A percentile compares a stretch with the other conserved stretches of the same genome.
Conservation (phyloP, 92 coral and sea anemone genomes). For the Siderastrea siderea region DNA sequence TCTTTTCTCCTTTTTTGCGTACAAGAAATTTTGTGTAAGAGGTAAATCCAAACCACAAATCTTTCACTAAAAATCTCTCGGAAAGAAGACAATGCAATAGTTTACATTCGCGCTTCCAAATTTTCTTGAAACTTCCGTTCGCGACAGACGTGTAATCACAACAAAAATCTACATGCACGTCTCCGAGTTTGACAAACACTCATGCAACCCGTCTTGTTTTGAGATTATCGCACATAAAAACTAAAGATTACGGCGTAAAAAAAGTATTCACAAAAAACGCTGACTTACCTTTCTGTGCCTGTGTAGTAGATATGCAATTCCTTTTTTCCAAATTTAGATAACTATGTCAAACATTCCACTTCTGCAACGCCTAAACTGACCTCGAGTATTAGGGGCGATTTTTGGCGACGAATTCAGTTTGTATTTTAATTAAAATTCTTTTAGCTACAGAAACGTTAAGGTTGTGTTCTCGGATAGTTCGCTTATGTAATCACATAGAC, state of each 20-base stretch:
- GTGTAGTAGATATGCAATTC: slow-evolving; percentile 14
- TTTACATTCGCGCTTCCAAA: background rate
- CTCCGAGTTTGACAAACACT: background rate
- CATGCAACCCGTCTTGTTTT: background rate
- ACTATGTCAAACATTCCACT: slow-evolving; percentile 29
- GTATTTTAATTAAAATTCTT: background rate
- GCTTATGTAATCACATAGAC: background rate
- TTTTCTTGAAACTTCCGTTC: slow-evolving; percentile 36
- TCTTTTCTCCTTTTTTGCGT: background rate
- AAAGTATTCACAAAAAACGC: background rate
- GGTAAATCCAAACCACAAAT: background rate
- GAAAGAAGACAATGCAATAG: background rate
- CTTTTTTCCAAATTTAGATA: slow-evolving; percentile 15
- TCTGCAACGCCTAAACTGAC: slow-evolving; percentile 31
- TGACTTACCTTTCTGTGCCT: slow-evolving; percentile 27
- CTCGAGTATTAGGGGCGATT: background rate
- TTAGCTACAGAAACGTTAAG: background rate
- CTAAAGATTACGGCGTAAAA: background rate
- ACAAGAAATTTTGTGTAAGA: background rate
- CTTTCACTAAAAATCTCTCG: background rate
- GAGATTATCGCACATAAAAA: background rate
- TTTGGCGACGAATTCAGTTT: slow-evolving; percentile 8
- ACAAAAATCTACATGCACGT: background rate
- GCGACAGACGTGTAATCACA: slow-evolving; percentile 22
- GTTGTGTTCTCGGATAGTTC: background rate